phyloP scores from a whole-genome alignment of 2,797 vertebrate genomes.

The Mormyrus proboscirostris region DNA sequence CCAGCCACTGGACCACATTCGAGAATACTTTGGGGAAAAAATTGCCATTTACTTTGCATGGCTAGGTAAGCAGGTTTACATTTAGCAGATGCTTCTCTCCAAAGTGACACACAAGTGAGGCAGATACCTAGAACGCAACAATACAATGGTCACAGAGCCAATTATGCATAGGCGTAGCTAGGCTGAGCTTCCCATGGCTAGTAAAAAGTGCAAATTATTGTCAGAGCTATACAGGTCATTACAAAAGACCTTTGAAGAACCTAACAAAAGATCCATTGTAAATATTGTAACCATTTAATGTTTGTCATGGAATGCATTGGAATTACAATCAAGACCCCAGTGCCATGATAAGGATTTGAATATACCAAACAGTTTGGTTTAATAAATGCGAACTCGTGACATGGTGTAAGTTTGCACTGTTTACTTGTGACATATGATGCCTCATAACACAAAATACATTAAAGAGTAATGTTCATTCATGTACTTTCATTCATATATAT shows the following conservation, averaged over 20 bases:
- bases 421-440: no score
- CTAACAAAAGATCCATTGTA: not conserved
- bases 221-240: not conserved
- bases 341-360: not conserved
- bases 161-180: not conserved
- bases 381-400: no score
- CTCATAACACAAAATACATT: no score
- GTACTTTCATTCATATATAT: no score
- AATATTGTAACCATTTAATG: not conserved
- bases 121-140: not conserved
- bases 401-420: not conserved
- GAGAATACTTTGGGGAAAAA: constrained; percentile 75
- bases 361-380: not conserved
- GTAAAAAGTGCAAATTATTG: not conserved
- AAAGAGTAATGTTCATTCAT: no score
- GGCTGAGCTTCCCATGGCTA: not conserved
- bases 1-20: constrained; percentile 70
- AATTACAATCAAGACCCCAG: not conserved
- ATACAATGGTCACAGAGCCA: not conserved
- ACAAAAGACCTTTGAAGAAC: not conserved
- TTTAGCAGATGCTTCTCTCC: not conserved
- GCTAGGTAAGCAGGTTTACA: constrained; percentile 54
- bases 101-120: not conserved
- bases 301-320: not conserved
- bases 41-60: constrained; percentile 74